Evolutionary conservation across 2,113 vertebrate species (phyloP), one percentile per base, ranked within the genome.

Genomic region (Entelurus aequoreus): DNA sequence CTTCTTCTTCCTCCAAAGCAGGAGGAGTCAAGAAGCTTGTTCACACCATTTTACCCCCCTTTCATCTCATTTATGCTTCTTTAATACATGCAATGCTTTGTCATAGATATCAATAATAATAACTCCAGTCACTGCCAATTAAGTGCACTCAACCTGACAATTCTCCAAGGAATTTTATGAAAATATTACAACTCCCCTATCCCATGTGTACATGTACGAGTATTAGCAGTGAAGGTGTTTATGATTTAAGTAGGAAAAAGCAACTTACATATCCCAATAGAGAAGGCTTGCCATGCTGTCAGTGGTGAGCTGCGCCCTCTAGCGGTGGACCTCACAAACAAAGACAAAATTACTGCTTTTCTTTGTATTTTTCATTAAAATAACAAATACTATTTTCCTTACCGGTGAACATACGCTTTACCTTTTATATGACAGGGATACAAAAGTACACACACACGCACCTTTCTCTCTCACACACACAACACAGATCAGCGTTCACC

Each of bases 1-100:
- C 88, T 88, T 78, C 90, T 90, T 69, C 74, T 79, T 68, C 65
- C 75, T 40, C 58, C 51, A 12, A 8, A 14, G 64, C 66, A 76
- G 90, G 90, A 84, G 90, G 88, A 86, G 84, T 76, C 79, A 77
- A 76, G 76, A 50, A 70, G 76, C 78, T 28, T 50, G 48, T 62
- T 74, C 74, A 69, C 71, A 76, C 65, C 56, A 69, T 79, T 81
- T 83, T 68, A 80, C 78, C 73, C 63, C 10, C 4, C 72, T 61
- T 66, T 59, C 10, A 65, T 80, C 68, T 70, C 63, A 44, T 19
- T 61, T 65, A 64, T 63, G 50, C 56, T 35, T 48, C 60, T 84
- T 60, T 54, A 66, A 75, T 59, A 44, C 15, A 44, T 48, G 36
- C 48, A 15, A 40, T 74, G 14, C 37, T 28, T 28, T 75, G 36